These are phyloP conservation scores for Thalassophryne amazonica DNA, from an alignment of 2,797 vertebrate species.

Conservation along the genomic window DNA sequence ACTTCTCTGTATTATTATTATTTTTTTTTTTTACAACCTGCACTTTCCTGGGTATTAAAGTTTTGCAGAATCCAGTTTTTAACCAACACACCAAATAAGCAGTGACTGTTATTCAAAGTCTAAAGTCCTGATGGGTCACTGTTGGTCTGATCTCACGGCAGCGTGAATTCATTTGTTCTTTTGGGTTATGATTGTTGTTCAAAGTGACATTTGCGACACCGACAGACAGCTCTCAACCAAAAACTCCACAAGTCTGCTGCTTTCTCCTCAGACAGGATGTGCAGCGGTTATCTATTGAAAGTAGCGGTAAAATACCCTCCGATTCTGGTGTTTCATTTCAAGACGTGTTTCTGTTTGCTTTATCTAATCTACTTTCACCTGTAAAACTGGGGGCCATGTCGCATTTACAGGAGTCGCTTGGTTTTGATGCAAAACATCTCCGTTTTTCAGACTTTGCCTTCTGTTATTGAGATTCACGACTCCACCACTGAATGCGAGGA, in stretches of 20 bases:
- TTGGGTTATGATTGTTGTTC: constrained; percentile 30
- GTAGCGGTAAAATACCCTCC: constrained; percentile 70
- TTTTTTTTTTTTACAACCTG: no score
- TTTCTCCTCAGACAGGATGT: constrained; percentile 78
- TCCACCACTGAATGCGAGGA: constrained; percentile 66
- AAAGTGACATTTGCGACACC: constrained; percentile 44
- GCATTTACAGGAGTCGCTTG: constrained; percentile 3
- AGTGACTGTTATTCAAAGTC: neutral
- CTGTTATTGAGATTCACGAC: constrained; percentile 73
- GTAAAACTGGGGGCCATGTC: constrained; percentile 10
- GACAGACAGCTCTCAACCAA: constrained; percentile 66
- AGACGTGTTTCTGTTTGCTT: constrained; percentile 44
- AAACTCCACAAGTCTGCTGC: constrained; percentile 70
- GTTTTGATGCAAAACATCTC: constrained; percentile 1
- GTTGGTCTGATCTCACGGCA: neutral
- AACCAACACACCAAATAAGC: neutral
- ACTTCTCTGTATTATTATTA: constrained; percentile 16
- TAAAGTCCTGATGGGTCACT: neutral
- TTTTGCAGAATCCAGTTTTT: neutral
- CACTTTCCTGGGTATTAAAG: no score
- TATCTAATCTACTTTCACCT: constrained; percentile 23
- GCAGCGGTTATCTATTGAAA: constrained; percentile 75
- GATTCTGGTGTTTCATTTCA: constrained; percentile 72
- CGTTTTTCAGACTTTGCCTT: constrained; percentile 54
- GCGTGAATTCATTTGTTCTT: neutral